These are phyloP conservation scores for Nineta flava DNA, from an alignment of 2,888 invertebrate genomes.

Conservation along the genomic window DNA sequence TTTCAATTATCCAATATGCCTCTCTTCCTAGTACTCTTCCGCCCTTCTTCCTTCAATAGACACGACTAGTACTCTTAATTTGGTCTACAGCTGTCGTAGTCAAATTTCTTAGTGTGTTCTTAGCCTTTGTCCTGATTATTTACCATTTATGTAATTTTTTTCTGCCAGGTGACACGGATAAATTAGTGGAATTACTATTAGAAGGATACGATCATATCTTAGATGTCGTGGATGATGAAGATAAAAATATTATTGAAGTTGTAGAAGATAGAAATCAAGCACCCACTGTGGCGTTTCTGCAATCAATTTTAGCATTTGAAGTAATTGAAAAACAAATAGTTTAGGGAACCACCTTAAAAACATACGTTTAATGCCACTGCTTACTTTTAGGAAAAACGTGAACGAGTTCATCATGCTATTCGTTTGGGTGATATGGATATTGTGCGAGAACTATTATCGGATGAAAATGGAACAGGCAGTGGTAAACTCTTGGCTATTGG, in stretches of 20 bases:
- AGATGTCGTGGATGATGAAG: slow-evolving; percentile 59
- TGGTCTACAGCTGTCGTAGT: not conserved
- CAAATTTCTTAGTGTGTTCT: slow-evolving; percentile 7
- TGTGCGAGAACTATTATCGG: slow-evolving; percentile 37
- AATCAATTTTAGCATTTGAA: slow-evolving; percentile 58
- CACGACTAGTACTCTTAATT: too few relatives aligned
- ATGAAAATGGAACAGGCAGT: slow-evolving; percentile 33
- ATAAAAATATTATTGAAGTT: slow-evolving; percentile 49
- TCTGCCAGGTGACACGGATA: slow-evolving; percentile 41
- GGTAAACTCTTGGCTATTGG: slow-evolving; percentile 37
- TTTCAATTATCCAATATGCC: not conserved
- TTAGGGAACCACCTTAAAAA: not conserved
- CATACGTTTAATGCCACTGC: not conserved
- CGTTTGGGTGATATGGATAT: slow-evolving; percentile 42
- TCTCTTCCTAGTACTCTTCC: too few relatives aligned
- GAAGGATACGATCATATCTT: slow-evolving; percentile 81
- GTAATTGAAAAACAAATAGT: slow-evolving; percentile 27
- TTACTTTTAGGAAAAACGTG: slow-evolving; percentile 48
- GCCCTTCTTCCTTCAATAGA: too few relatives aligned
- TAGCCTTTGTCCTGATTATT: slow-evolving; percentile 23
- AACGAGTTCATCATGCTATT: slow-evolving; percentile 59
- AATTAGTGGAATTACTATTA: slow-evolving; percentile 49
- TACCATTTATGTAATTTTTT: slow-evolving; percentile 22
- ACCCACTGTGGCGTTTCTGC: slow-evolving; percentile 51
- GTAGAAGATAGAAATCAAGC: slow-evolving; percentile 49